phyloP scores from a whole-genome alignment of 2,113 vertebrate species.

The Megaceryle torquata region DNA sequence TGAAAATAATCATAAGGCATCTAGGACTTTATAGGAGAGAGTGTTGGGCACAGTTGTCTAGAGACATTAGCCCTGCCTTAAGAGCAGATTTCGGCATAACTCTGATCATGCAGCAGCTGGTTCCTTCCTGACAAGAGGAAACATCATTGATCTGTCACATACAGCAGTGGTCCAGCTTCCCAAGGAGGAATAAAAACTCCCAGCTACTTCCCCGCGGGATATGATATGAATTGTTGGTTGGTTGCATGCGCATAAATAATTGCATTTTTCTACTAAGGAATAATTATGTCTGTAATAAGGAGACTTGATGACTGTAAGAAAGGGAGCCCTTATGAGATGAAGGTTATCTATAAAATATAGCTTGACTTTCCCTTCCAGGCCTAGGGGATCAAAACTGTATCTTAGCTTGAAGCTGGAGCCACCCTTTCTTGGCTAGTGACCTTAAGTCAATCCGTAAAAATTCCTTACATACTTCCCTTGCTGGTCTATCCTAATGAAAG shows the following conservation, averaged over 20 bases:
- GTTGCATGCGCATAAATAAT: neutral
- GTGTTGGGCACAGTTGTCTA: neutral
- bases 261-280: neutral
- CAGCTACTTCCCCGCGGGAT: neutral
- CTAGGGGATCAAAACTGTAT: neutral
- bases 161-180: neutral
- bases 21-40: neutral
- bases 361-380: constrained; percentile 8
- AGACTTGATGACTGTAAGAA: neutral
- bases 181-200: neutral
- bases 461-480: constrained; percentile 33
- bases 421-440: constrained; percentile 9
- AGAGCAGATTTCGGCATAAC: neutral
- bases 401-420: neutral
- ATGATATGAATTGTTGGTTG: fast-evolving
- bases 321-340: neutral
- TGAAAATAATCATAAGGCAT: neutral
- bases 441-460: constrained; percentile 24
- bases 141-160: neutral
- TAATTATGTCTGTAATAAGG: neutral
- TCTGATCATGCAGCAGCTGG: neutral
- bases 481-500: neutral
- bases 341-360: constrained; percentile 11
- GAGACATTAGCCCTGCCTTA: neutral
- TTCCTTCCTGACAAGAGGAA: neutral